Conservation (phyloP, 37 sponge, comb jelly and placozoan species). For the Hormiphora californensis region DNA sequence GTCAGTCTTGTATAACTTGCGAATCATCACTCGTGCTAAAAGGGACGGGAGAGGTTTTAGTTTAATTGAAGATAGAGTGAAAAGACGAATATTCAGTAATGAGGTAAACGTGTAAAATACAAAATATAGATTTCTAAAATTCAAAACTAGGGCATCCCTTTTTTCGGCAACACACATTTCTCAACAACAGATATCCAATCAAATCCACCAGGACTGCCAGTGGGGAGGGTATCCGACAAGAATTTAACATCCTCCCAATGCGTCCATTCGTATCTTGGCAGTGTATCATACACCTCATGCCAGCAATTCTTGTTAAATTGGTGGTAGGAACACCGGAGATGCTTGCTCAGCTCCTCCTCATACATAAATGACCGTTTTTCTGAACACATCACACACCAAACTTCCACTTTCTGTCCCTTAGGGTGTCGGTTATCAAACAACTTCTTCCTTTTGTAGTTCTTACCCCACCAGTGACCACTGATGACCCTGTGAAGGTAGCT, state of each 20-base stretch:
- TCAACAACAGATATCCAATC: no score
- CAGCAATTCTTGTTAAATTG: slow-evolving; percentile 11
- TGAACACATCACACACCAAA: slow-evolving; percentile 37
- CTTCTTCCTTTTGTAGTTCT: not conserved
- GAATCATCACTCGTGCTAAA: no score
- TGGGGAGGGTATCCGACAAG: not conserved
- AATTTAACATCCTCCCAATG: not conserved
- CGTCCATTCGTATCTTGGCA: slow-evolving; percentile 7
- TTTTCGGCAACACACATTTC: no score
- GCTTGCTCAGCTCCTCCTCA: not conserved
- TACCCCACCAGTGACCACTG: slow-evolving; percentile 15
- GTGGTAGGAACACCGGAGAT: slow-evolving; percentile 7
- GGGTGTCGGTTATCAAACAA: not conserved
- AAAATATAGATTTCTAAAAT: no score
- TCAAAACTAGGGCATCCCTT: no score
- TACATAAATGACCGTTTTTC: not conserved
- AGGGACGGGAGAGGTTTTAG: no score
- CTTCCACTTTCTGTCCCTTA: not conserved
- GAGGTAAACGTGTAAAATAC: no score
- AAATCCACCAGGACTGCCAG: not conserved
- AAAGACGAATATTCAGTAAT: no score
- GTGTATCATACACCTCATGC: not conserved
- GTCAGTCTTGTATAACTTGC: no score
- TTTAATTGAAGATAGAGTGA: no score
- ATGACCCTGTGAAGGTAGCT: not conserved